phyloP scores from a whole-genome alignment of 53 echinoderm and acorn worm genomes.

The Zoroaster sp. region DNA sequence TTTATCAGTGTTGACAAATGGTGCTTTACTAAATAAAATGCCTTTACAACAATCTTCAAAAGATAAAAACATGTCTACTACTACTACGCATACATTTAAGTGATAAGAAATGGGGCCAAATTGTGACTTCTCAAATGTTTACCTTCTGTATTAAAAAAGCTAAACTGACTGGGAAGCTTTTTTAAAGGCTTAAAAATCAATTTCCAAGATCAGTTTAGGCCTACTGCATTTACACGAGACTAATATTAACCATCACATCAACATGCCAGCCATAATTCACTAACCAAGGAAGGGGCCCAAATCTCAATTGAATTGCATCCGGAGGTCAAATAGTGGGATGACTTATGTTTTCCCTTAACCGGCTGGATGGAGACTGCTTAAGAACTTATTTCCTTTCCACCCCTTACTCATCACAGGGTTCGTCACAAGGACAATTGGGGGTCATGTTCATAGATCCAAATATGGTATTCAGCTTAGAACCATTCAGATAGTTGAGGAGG shows the following conservation, averaged over 20 bases:
- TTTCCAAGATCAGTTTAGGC: not conserved
- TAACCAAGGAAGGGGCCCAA: not conserved
- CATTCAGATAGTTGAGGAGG: too few relatives aligned
- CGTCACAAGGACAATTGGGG: not conserved
- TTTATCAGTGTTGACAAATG: not conserved
- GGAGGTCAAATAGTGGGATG: slow-evolving; percentile 10
- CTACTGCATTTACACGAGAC: not conserved
- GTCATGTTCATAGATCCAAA: not conserved
- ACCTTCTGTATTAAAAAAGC: not conserved
- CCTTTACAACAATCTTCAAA: not conserved
- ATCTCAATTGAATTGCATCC: not conserved
- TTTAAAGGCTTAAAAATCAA: not conserved
- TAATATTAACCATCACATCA: too few relatives aligned
- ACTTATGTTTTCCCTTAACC: slow-evolving; percentile 16
- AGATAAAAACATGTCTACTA: not conserved
- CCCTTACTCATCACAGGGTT: slow-evolving; percentile 40
- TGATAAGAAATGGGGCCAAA: not conserved
- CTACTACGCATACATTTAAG: not conserved
- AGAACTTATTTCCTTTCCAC: slow-evolving; percentile 23
- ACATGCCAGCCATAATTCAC: too few relatives aligned
- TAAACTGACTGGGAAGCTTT: not conserved
- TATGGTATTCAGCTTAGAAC: not conserved
- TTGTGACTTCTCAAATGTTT: not conserved
- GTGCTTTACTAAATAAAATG: not conserved
- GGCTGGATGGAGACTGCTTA: slow-evolving; percentile 32